phyloP scores from a whole-genome alignment of 1,140 invertebrate genomes.

The Heliothis subflexa region DNA sequence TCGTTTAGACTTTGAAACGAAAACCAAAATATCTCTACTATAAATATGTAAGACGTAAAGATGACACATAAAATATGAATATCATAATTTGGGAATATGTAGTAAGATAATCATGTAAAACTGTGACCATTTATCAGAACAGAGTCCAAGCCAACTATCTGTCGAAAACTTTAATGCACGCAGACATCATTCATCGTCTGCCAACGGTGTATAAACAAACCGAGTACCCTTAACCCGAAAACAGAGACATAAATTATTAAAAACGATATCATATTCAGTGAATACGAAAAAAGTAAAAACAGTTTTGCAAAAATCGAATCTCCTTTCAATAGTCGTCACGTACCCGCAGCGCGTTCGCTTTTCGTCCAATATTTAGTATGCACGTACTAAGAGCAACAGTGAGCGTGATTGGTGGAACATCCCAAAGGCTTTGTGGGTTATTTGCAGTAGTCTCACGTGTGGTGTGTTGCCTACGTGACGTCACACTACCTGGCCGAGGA shows the following conservation, averaged over 20 bases:
- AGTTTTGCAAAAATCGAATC: conserved; percentile 29
- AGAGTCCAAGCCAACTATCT: conserved; percentile 15
- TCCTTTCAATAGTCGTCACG: conserved; percentile 33
- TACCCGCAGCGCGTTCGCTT: conserved; percentile 34
- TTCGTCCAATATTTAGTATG: conserved; percentile 52
- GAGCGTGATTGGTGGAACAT: conserved; percentile 61
- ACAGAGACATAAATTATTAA: conserved; percentile 39
- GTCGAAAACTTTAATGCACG: conserved; percentile 25
- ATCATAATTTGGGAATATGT: conserved; percentile 1
- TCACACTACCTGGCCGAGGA: conserved; percentile 51
- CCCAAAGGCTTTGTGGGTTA: conserved; percentile 57
- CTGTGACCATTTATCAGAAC: not conserved
- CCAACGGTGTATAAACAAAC: conserved; percentile 26
- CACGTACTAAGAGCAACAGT: conserved; percentile 51
- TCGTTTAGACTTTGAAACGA: too few relatives aligned
- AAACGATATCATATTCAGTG: conserved; percentile 40
- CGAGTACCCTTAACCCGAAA: conserved; percentile 8
- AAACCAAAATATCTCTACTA: too few relatives aligned
- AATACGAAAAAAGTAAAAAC: conserved; percentile 33
- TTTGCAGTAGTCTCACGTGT: conserved; percentile 63
- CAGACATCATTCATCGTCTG: conserved; percentile 15
- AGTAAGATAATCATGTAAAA: conserved; percentile 5
- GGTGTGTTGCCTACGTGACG: conserved; percentile 63
- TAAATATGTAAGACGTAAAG: too few relatives aligned
- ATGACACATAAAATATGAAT: not conserved